phyloP scores from a whole-genome alignment of 2,888 invertebrate species.

The Temnothorax rugatulus region DNA sequence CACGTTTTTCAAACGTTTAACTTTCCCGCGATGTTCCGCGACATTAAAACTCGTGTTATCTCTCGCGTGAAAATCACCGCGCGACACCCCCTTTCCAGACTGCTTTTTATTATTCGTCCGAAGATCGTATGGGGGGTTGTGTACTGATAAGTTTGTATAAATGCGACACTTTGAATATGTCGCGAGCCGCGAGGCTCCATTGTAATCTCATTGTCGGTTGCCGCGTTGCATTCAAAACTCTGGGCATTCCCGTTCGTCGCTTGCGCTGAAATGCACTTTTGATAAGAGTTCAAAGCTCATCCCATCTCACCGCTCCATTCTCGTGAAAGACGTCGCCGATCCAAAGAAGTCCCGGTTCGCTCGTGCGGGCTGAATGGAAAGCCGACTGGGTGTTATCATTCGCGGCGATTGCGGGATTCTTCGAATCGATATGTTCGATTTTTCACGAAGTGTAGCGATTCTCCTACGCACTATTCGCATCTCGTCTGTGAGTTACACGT shows the following conservation, averaged over 20 bases:
- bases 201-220: constrained; percentile 47
- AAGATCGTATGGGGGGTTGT: not conserved
- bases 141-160: constrained; percentile 35
- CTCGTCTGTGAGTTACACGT: not conserved
- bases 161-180: constrained; percentile 36
- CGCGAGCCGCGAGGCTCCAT: constrained; percentile 37
- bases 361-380: constrained; percentile 30
- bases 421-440: not conserved
- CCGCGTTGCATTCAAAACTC: constrained; percentile 33
- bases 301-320: constrained; percentile 19
- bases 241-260: constrained; percentile 20
- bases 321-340: constrained; percentile 36
- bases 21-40: not conserved
- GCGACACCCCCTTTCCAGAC: not conserved
- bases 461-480: not conserved
- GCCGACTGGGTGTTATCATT: constrained; percentile 30
- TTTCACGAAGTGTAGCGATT: not conserved
- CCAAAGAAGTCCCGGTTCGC: constrained; percentile 32
- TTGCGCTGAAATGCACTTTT: constrained; percentile 46
- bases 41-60: constrained; percentile 13
- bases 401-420: constrained; percentile 25
- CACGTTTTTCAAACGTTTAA: constrained; percentile 11
- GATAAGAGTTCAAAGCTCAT: constrained; percentile 51
- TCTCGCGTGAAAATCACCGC: not conserved
- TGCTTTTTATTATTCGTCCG: constrained; percentile 23